Base-by-base conservation (phyloP, 1,140 invertebrate genomes). In the Macrostomum lignano region DNA sequence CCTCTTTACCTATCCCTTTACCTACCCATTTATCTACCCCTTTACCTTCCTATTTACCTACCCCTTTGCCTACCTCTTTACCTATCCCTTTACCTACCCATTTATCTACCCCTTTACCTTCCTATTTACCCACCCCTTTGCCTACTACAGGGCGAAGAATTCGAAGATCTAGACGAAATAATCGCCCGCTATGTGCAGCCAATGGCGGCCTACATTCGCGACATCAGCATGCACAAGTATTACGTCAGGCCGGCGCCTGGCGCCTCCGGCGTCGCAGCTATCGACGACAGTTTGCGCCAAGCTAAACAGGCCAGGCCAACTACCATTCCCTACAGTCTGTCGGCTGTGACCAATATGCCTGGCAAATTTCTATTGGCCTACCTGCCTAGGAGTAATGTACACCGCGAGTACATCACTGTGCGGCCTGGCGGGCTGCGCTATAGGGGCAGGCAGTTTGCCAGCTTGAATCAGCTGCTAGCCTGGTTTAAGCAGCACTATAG, bases 401-500 rank as follows among this genome's bases (percentile, higher is more conserved):
- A 70, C 3, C 79, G 93, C 53, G 88, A 96, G 53, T 35, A 44
- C 19, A 91, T 72, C 47, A 74, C 76, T 0, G 70, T 93, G 0
- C 72, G 71, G 5, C 73, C 79, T 0, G 77, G 93, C 38, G 91
- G 88, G 10, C 79, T 84, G 46, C 66, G 72, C 30, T 96, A 84
- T 51, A 62, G 88, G 20, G 66, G 71, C 33, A 72, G 81, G 48
- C 69, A 72, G 44, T 93, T 94, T 52, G 69, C 73, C 35, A 71
- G 72, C 1, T 58, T 94, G 0, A 70, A 68, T 34, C 67, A 70
- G 2, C 48, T 94, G 6, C 67, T 98, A 40, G 68, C 73, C 32
- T 98, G 84, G 82, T 98, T 94, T 52, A 96, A 96, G 49, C 76
- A 84, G 52, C 81, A 96, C 49, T 94, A 84, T 61, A 61, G 76